Conservation (phyloP, 2,797 vertebrate genomes). For the Anniella stebbinsi region DNA sequence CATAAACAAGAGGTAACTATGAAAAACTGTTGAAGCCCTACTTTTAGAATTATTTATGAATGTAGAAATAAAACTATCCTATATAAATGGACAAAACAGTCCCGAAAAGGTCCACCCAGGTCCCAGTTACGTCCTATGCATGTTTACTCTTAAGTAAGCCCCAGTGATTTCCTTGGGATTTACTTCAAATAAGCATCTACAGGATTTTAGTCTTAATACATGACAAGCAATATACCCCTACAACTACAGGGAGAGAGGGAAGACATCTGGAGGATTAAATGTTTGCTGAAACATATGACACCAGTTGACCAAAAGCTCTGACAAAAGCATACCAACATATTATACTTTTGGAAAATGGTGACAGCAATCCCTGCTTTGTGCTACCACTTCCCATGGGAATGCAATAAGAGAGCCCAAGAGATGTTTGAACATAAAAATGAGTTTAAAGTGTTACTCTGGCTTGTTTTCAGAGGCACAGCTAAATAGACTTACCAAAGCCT, state of each 20-base stretch:
- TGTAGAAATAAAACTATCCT: not conserved
- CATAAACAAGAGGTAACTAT: not conserved
- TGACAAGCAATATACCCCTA: not conserved
- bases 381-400: not conserved
- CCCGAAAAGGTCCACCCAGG: not conserved
- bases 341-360: not conserved
- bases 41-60: not conserved
- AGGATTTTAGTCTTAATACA: no score
- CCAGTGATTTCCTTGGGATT: not conserved
- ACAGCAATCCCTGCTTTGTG: not conserved
- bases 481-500: not conserved
- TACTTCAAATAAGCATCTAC: not conserved
- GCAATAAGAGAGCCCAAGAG: not conserved
- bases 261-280: not conserved
- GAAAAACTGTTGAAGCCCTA: not conserved
- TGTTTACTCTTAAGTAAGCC: not conserved
- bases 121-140: not conserved
- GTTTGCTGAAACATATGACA: not conserved
- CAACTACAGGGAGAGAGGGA: not conserved
- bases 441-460: not conserved
- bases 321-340: not conserved
- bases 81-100: not conserved
- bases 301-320: not conserved
- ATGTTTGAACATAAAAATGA: conserved; percentile 8
- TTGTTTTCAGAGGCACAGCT: conserved; percentile 6